Base-by-base conservation (phyloP, 1,140 invertebrate genomes). In the Hylaeus volcanicus region DNA sequence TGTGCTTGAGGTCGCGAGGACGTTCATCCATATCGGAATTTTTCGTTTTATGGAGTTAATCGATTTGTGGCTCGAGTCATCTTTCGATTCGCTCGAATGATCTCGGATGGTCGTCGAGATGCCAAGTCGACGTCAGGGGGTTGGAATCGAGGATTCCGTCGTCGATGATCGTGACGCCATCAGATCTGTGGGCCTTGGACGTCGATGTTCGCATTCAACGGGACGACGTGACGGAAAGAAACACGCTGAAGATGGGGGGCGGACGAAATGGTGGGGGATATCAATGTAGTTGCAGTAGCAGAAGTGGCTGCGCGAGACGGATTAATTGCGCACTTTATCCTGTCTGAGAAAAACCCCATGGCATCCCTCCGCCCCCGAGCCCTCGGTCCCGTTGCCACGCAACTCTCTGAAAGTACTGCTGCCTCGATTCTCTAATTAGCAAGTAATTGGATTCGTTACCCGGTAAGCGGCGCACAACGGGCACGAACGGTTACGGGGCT, bases 251-350 rank as follows among this genome's bases (percentile, higher is more conserved):
- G 41, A 58, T n/a, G 41, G 70, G 41, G 71, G 51, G 3, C 39
- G 15, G 48, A 8, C 9, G 6, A 1, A 26, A 48, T 11, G 15
- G 73, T 41, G 37, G 82, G 26, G 82, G 76, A 74, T 80, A 83
- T 85, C 87, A 87, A 84, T 89, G 84, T 71, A 75, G 81, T 89
- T 87, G 84, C 83, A 82, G 83, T 81, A 86, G 73, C 60, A 83
- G 72, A 87, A 88, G 89, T 86, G 83, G 68, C 80, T 86, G 81
- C 87, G 83, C 85, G 89, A 91, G 89, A 90, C 88, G 79, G 74
- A 88, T 87, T 90, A 91, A 91, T 91, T 91, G 89, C 85, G 88
- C 83, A 89, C 90, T 91, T 87, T 77, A 89, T 81, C 79, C 79
- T 81, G 79, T 69, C 74, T 74, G 84, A 86, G 86, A 88, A 85